These are phyloP conservation scores for Pseudobourletiella spinata DNA, from an alignment of 1,140 invertebrate genomes.

Conservation along the genomic window DNA sequence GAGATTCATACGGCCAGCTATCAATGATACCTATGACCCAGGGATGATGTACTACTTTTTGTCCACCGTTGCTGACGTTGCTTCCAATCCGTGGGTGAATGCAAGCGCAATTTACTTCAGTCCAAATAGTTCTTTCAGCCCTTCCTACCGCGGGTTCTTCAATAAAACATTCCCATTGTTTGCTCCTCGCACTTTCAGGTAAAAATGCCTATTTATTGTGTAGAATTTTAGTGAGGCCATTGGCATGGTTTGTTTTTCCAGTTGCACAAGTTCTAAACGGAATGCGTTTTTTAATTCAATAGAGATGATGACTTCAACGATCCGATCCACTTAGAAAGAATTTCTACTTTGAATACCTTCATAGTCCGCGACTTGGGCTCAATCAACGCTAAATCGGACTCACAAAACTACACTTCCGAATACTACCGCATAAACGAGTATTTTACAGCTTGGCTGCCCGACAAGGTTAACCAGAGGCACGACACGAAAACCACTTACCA, in stretches of 20 bases:
- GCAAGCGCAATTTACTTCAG: slow-evolving; percentile 89
- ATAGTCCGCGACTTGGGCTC: slow-evolving; percentile 72
- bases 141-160: slow-evolving; percentile 90
- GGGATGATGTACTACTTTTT: slow-evolving; percentile 98
- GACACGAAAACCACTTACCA: slow-evolving; percentile 84
- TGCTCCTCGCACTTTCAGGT: slow-evolving; percentile 78
- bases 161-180: slow-evolving; percentile 94
- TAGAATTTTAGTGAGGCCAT: no score
- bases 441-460: slow-evolving; percentile 73
- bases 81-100: slow-evolving; percentile 84
- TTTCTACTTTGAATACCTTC: slow-evolving; percentile 84
- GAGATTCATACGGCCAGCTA: slow-evolving; percentile 74
- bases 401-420: slow-evolving; percentile 80
- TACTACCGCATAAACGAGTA: slow-evolving; percentile 89
- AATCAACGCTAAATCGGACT: slow-evolving; percentile 58
- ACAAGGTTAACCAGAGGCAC: slow-evolving; percentile 66
- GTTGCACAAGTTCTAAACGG: no score
- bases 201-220: slow-evolving; percentile 20
- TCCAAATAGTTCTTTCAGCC: slow-evolving; percentile 86
- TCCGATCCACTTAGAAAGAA: slow-evolving; percentile 76
- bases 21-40: slow-evolving; percentile 67
- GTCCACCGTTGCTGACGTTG: slow-evolving; percentile 88
- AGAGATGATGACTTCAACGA: slow-evolving; percentile 88
- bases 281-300: no score
- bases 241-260: no score